Conservation (phyloP, 2,888 invertebrate species). For the Brachyopa scutellaris region DNA sequence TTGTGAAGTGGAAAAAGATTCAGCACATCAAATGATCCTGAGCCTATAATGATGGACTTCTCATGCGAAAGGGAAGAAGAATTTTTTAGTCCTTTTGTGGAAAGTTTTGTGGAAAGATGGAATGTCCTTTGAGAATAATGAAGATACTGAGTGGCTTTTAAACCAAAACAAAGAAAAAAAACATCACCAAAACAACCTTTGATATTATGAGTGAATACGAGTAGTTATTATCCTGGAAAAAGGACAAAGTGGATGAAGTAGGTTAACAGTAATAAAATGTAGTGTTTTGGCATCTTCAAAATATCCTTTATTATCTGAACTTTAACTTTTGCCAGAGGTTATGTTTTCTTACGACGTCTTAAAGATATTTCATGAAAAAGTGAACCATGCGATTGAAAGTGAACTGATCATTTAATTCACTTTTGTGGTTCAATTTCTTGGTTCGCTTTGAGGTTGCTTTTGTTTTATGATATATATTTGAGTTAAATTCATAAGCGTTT, state of each 20-base stretch:
- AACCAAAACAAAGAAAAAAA: too few relatives aligned
- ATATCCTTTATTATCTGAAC: too few relatives aligned
- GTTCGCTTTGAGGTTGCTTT: too few relatives aligned
- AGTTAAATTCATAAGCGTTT: too few relatives aligned
- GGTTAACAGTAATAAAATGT: not conserved
- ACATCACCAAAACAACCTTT: too few relatives aligned
- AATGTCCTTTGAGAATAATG: conserved; percentile 43
- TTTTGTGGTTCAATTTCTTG: too few relatives aligned
- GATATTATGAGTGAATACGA: not conserved
- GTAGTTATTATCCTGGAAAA: not conserved
- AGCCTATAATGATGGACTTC: conserved; percentile 60
- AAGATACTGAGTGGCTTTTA: conserved; percentile 55
- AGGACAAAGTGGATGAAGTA: not conserved
- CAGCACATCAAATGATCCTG: conserved; percentile 40
- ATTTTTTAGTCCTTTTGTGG: not conserved
- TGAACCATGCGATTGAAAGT: too few relatives aligned
- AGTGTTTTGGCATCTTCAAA: not conserved
- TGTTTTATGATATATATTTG: too few relatives aligned
- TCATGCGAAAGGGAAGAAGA: conserved; percentile 26
- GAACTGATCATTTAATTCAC: too few relatives aligned
- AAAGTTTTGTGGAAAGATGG: conserved; percentile 18
- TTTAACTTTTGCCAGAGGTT: too few relatives aligned
- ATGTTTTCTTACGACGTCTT: too few relatives aligned
- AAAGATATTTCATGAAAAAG: too few relatives aligned
- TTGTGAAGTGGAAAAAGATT: not conserved